phyloP scores from a whole-genome alignment of 2,113 vertebrate species.

The Gobiocypris rarus region DNA sequence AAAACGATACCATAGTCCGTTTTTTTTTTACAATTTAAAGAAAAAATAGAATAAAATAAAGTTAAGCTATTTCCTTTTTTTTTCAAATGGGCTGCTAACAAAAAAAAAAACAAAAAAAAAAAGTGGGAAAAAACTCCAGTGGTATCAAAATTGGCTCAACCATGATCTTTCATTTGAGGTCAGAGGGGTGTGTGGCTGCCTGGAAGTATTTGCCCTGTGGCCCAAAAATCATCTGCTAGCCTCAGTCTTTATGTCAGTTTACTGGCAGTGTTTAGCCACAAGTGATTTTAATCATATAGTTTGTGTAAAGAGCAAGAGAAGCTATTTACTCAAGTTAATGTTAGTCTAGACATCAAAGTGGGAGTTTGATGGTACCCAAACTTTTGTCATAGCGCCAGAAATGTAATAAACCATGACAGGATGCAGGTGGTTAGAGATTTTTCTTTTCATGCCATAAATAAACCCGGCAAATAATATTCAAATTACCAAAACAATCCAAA shows the following conservation, averaged over 20 bases:
- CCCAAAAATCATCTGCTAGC: background rate
- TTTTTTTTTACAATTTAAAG: background rate
- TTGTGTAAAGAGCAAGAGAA: conserved; percentile 2
- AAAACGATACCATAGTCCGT: background rate
- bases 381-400: conserved; percentile 34
- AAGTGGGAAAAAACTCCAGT: no score
- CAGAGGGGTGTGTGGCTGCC: conserved; percentile 41
- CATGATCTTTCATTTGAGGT: conserved; percentile 45
- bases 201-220: conserved; percentile 23
- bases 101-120: background rate
- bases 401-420: conserved; percentile 37
- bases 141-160: background rate
- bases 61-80: background rate
- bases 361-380: conserved; percentile 25
- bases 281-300: conserved; percentile 44
- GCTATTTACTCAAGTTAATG: conserved; percentile 17
- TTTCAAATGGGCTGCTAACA: background rate
- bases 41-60: background rate
- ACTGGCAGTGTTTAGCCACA: conserved; percentile 55
- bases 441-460: background rate
- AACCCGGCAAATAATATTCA: background rate
- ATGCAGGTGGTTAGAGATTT: conserved; percentile 33
- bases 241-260: conserved; percentile 43
- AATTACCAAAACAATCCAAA: background rate
- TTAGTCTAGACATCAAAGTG: conserved; percentile 44